These are phyloP conservation scores for Branchipolynoe longqiensis DNA, from an alignment of 2,888 invertebrate genomes.

Conservation along the genomic window DNA sequence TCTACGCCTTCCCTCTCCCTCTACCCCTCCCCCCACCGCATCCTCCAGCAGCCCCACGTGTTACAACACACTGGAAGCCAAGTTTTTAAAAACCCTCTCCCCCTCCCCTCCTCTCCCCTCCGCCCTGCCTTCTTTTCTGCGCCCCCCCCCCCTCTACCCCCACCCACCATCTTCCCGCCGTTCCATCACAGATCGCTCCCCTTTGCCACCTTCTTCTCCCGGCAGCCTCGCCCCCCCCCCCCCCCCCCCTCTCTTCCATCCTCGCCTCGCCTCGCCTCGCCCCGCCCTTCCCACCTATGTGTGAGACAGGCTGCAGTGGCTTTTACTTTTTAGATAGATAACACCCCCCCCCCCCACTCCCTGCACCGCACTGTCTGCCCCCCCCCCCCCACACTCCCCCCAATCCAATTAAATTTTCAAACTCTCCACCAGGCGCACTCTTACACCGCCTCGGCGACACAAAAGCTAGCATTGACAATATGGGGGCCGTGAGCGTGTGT, in stretches of 20 bases:
- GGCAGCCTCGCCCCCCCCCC: not conserved
- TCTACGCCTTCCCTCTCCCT: not conserved
- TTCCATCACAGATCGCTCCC: no score
- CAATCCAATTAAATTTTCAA: constrained; percentile 57
- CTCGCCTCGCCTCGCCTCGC: not conserved
- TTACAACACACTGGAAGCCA: constrained; percentile 31
- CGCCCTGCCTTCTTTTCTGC: not conserved
- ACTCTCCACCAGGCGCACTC: constrained; percentile 45
- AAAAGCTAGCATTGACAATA: constrained; percentile 40
- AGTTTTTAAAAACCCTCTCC: constrained; percentile 13
- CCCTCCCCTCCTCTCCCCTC: not conserved
- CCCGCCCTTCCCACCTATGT: not conserved
- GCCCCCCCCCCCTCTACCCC: not conserved
- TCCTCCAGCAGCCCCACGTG: not conserved
- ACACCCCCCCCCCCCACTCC: not conserved
- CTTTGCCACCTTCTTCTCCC: no score
- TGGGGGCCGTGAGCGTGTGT: not conserved
- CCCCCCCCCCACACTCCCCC: constrained; percentile 20
- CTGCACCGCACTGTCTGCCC: no score
- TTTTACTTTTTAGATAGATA: constrained; percentile 20
- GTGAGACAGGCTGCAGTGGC: not conserved
- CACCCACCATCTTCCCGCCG: not conserved
- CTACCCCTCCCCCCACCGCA: not conserved
- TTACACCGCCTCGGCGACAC: not conserved
- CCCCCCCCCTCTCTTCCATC: not conserved